phyloP scores from a whole-genome alignment of 2,113 vertebrate genomes.

The Asarcornis scutulata region DNA sequence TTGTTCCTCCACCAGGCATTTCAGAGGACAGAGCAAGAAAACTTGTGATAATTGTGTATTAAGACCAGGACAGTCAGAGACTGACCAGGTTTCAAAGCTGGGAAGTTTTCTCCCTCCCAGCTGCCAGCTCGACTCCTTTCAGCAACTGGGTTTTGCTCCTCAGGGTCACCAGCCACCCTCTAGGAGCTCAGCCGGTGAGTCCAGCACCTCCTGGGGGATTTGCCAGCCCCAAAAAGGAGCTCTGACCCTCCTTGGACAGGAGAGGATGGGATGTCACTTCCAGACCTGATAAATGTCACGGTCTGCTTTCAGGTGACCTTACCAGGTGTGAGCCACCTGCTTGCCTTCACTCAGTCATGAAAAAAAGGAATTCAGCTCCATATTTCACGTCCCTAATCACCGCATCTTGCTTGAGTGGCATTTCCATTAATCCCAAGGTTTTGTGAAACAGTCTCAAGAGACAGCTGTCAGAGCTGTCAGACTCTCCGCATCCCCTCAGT shows the following conservation, averaged over 20 bases:
- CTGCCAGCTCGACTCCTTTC: background rate
- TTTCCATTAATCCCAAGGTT: background rate
- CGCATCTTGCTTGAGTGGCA: accelerated
- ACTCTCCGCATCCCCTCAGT: background rate
- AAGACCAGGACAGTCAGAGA: background rate
- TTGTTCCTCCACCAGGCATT: background rate
- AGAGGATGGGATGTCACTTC: background rate
- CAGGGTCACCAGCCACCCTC: background rate
- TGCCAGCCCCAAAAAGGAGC: background rate
- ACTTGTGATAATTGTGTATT: background rate
- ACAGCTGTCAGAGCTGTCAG: background rate
- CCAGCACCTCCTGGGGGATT: background rate
- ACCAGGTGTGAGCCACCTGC: background rate
- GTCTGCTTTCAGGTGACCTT: accelerated
- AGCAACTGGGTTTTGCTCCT: background rate
- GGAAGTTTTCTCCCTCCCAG: background rate
- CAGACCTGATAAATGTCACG: background rate
- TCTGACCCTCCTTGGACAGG: background rate
- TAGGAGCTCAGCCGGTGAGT: background rate
- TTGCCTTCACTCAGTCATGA: background rate
- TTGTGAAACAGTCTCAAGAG: accelerated
- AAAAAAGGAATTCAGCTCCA: background rate
- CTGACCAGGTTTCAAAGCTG: too few relatives aligned
- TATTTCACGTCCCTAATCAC: background rate
- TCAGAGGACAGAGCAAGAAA: background rate